Evolutionary conservation across 2,888 invertebrate genomes (phyloP).

Genomic region (Taphrorychus bicolor): DNA sequence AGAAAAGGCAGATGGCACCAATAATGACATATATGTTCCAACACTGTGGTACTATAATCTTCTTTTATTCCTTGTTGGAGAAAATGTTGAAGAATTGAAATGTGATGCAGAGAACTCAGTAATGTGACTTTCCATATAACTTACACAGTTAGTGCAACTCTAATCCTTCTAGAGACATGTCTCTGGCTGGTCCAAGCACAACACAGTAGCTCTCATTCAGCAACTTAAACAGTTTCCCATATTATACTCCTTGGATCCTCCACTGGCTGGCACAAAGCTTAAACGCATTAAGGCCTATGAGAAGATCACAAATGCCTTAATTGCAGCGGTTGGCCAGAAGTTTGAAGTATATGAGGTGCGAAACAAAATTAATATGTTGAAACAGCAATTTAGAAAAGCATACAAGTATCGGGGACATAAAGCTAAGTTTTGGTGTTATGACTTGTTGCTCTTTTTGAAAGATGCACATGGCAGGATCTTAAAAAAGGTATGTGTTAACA

Average conservation of each 20-base stretch:
- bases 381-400: slow-evolving; percentile 45
- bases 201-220: slow-evolving; percentile 45
- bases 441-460: slow-evolving; percentile 44
- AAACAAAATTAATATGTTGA: slow-evolving; percentile 43
- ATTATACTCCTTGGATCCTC: slow-evolving; percentile 34
- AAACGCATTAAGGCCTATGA: slow-evolving; percentile 42
- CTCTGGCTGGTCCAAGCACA: slow-evolving; percentile 43
- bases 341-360: slow-evolving; percentile 43
- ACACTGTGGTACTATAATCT: slow-evolving; percentile 48
- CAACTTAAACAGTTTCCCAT: slow-evolving; percentile 46
- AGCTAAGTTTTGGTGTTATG: slow-evolving; percentile 45
- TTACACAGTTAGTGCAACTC: too few relatives aligned
- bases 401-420: slow-evolving; percentile 36
- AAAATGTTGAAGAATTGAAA: slow-evolving; percentile 36
- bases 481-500: slow-evolving; percentile 19
- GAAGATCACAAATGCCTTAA: slow-evolving; percentile 42
- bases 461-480: slow-evolving; percentile 13
- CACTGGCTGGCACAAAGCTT: slow-evolving; percentile 20
- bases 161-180: not conserved
- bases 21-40: slow-evolving; percentile 45
- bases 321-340: slow-evolving; percentile 39
- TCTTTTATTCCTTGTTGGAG: slow-evolving; percentile 45
- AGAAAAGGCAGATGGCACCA: slow-evolving; percentile 28
- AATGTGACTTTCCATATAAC: too few relatives aligned
- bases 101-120: slow-evolving; percentile 9